phyloP scores from a whole-genome alignment of 2,888 invertebrate genomes.

The Sicus ferrugineus region DNA sequence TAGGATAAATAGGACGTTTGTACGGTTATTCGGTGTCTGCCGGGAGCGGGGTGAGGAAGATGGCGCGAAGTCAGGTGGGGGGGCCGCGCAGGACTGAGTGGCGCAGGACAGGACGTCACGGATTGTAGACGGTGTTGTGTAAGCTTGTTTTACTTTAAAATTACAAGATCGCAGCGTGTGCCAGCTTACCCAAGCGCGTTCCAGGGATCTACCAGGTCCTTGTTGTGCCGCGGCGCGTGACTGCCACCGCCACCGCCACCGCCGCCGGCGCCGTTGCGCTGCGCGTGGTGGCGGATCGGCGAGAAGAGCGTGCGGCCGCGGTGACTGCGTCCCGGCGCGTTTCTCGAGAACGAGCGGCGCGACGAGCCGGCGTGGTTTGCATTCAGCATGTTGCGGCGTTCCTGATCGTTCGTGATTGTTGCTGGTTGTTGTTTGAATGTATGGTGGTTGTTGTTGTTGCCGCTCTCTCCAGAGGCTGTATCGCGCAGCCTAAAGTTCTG shows the following conservation, averaged over 20 bases:
- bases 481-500: background rate
- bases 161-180: slow-evolving; percentile 44
- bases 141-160: slow-evolving; percentile 7
- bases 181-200: slow-evolving; percentile 62
- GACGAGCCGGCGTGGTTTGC: slow-evolving; percentile 62
- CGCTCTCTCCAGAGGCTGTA: background rate
- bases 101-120: background rate
- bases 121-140: background rate
- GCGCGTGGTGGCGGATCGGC: slow-evolving; percentile 51
- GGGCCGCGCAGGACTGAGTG: too few species aligned
- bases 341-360: slow-evolving; percentile 62
- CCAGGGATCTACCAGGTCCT: slow-evolving; percentile 50
- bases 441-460: slow-evolving; percentile 5
- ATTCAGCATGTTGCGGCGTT: slow-evolving; percentile 51
- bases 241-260: slow-evolving; percentile 32
- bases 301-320: slow-evolving; percentile 62
- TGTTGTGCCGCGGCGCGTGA: slow-evolving; percentile 42
- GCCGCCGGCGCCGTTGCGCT: slow-evolving; percentile 31
- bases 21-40: slow-evolving; percentile 44
- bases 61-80: slow-evolving; percentile 7
- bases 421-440: background rate
- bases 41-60: slow-evolving; percentile 15
- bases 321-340: slow-evolving; percentile 59
- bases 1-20: too few species aligned
- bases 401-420: background rate